Conservation (phyloP, 1,140 invertebrate genomes). For the Papilio polyxenes region DNA sequence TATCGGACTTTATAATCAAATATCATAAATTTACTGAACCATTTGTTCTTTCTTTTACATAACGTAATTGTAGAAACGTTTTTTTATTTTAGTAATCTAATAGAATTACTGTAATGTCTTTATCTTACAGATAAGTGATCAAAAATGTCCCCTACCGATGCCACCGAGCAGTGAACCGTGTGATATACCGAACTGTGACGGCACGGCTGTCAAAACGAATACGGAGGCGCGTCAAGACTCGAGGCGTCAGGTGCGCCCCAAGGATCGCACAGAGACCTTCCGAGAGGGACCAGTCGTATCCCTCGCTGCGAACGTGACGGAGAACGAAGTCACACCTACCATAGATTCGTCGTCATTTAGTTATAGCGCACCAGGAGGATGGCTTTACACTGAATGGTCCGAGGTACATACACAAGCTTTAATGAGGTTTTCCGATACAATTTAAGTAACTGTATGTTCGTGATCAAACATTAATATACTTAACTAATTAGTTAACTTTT, state of each 20-base stretch:
- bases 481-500: too few relatives aligned
- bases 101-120: background rate
- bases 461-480: too few relatives aligned
- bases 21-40: too few relatives aligned
- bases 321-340: constrained; percentile 58
- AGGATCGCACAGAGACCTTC: constrained; percentile 66
- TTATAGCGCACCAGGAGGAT: constrained; percentile 67
- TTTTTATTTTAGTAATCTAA: background rate
- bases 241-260: constrained; percentile 66
- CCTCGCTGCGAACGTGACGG: constrained; percentile 59
- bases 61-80: too few relatives aligned
- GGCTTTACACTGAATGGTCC: constrained; percentile 76
- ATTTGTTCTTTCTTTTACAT: too few relatives aligned
- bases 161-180: constrained; percentile 69
- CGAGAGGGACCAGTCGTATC: constrained; percentile 66
- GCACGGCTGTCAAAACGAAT: constrained; percentile 50
- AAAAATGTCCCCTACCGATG: constrained; percentile 75
- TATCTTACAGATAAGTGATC: constrained; percentile 72
- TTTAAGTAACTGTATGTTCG: too few relatives aligned
- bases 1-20: too few relatives aligned
- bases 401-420: constrained; percentile 57
- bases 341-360: constrained; percentile 57
- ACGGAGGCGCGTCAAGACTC: constrained; percentile 61
- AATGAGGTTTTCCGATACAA: background rate
- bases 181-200: constrained; percentile 74